phyloP scores from a whole-genome alignment of 2,797 vertebrate genomes.

The Sciaenops ocellatus region DNA sequence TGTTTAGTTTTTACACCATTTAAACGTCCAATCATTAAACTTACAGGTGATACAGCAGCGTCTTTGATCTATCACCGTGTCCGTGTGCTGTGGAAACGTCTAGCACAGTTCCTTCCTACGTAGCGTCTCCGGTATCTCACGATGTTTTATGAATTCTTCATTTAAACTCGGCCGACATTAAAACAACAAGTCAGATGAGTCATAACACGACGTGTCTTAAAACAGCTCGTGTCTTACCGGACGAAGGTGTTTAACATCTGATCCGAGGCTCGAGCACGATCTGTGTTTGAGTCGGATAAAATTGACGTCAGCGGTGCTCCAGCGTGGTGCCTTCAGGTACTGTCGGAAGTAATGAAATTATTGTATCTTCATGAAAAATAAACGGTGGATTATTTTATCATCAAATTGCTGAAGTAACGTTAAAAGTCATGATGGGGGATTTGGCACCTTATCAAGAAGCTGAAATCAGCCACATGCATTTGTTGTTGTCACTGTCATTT shows the following conservation, averaged over 20 bases:
- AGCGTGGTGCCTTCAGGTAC: constrained; percentile 26
- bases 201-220: accelerated
- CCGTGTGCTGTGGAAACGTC: background rate
- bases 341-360: background rate
- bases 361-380: too few species aligned
- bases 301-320: constrained; percentile 57
- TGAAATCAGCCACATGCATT: background rate
- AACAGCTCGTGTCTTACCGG: constrained; percentile 41
- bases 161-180: background rate
- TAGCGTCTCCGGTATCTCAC: background rate
- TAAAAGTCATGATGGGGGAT: accelerated
- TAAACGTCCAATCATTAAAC: background rate
- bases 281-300: constrained; percentile 35
- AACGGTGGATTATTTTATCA: background rate
- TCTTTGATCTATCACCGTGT: accelerated
- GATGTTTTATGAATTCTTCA: accelerated
- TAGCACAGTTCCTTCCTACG: background rate
- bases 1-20: too few species aligned
- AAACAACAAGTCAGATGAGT: accelerated
- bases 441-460: too few species aligned
- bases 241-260: background rate
- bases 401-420: background rate
- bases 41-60: background rate
- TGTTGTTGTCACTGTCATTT: too few species aligned
- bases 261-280: constrained; percentile 13